Percentiles rank a stretch among this genome's conserved stretches.
These are phyloP conservation scores for Oreochromis tanganicae DNA, from an alignment of 2,113 vertebrate species.

Conservation along the genomic window DNA sequence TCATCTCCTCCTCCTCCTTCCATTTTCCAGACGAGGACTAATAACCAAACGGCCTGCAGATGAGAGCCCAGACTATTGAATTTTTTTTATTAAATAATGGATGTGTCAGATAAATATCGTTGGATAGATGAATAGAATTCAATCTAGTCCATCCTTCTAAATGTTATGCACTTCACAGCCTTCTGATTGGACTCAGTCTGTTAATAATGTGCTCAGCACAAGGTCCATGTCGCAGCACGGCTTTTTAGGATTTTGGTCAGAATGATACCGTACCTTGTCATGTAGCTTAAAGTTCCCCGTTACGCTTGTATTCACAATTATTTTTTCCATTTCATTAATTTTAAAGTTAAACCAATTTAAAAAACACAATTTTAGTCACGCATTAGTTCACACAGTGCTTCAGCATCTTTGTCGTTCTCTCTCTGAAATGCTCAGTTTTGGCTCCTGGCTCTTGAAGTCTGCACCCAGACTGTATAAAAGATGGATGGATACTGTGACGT, in stretches of 20 bases:
- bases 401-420: not conserved
- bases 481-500: not conserved
- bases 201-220: not conserved
- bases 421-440: not conserved
- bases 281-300: not conserved
- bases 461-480: not conserved
- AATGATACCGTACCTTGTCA: not conserved
- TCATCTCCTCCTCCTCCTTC: conserved; percentile 14
- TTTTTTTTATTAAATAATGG: not conserved
- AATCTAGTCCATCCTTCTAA: not conserved
- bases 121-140: not conserved
- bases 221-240: not conserved
- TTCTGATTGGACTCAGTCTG: not conserved
- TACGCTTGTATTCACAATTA: not conserved
- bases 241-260: not conserved
- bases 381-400: not conserved
- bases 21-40: conserved; percentile 17
- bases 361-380: not conserved
- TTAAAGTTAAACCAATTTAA: not conserved
- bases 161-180: not conserved
- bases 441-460: not conserved
- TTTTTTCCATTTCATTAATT: not conserved
- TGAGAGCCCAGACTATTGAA: not conserved
- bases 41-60: conserved; percentile 13
- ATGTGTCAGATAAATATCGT: not conserved